phyloP scores from a whole-genome alignment of 1,140 invertebrate genomes.

The Tetragnatha versicolor region DNA sequence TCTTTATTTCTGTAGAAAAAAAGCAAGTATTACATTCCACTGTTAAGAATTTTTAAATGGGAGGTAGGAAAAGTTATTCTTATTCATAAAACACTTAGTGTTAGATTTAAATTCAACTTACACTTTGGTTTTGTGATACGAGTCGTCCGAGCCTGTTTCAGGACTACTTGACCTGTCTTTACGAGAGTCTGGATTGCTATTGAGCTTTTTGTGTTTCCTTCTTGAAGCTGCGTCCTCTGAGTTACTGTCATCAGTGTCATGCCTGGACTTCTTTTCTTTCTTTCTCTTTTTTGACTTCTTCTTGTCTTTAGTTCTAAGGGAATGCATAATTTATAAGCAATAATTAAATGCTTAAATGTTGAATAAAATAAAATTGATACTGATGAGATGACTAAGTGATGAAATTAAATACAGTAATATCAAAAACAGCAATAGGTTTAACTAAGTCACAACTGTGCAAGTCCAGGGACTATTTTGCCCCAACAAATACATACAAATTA shows the following conservation, averaged over 20 bases:
- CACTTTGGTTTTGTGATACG: not conserved
- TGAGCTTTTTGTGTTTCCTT: not conserved
- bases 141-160: not conserved
- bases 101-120: no score
- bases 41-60: not conserved
- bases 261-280: constrained; percentile 7
- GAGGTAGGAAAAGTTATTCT: no score
- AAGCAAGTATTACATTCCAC: not conserved
- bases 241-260: not conserved
- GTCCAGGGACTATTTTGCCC: not conserved
- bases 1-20: not conserved
- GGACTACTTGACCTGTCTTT: not conserved
- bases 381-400: not conserved
- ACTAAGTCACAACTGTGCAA: not conserved
- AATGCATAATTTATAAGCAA: not conserved
- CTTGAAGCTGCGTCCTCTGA: not conserved
- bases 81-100: no score
- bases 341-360: not conserved
- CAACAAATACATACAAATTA: not conserved
- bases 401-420: not conserved
- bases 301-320: not conserved
- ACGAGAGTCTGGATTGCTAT: not conserved
- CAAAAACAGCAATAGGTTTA: not conserved
- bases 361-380: not conserved
- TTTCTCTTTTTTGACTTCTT: constrained; percentile 22